These are phyloP conservation scores for Apogon talboti DNA, from an alignment of 2,797 vertebrate species.

Conservation along the genomic window DNA sequence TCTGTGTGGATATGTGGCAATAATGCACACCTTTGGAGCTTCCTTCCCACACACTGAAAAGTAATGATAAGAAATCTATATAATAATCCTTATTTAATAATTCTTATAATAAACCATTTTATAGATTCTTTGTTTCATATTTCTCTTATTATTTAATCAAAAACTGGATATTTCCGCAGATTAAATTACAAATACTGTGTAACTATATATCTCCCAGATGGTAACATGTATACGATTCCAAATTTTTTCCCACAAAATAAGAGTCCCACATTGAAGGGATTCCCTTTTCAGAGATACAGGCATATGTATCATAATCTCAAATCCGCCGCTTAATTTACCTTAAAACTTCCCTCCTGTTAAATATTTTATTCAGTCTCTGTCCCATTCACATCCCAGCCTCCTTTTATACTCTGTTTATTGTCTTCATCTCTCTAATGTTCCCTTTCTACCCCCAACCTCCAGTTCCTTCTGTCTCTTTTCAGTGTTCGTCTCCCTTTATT, in stretches of 20 bases:
- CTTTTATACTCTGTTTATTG: constrained; percentile 38
- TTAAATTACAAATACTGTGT: neutral
- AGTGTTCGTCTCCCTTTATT: constrained; percentile 52
- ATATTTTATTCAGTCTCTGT: constrained; percentile 16
- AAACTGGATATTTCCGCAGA: neutral
- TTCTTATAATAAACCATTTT: neutral
- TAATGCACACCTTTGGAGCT: neutral
- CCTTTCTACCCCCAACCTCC: constrained; percentile 37
- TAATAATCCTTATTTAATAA: neutral
- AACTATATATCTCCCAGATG: neutral
- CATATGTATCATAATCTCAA: constrained; percentile 16
- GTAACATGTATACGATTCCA: neutral
- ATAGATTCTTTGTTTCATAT: neutral
- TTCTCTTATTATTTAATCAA: neutral
- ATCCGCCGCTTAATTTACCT: constrained; percentile 18
- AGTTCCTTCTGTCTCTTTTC: constrained; percentile 36
- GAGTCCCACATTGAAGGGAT: constrained; percentile 14
- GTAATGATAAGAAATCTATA: no score
- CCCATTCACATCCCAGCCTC: constrained; percentile 26
- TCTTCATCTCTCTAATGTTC: constrained; percentile 52
- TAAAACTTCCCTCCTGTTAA: constrained; percentile 11
- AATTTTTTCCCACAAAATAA: neutral
- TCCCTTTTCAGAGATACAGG: neutral
- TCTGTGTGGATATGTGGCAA: neutral
- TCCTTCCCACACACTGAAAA: neutral